Conservation (phyloP, 2,113 vertebrate genomes). For the Ptilorrhoa leucosticta region DNA sequence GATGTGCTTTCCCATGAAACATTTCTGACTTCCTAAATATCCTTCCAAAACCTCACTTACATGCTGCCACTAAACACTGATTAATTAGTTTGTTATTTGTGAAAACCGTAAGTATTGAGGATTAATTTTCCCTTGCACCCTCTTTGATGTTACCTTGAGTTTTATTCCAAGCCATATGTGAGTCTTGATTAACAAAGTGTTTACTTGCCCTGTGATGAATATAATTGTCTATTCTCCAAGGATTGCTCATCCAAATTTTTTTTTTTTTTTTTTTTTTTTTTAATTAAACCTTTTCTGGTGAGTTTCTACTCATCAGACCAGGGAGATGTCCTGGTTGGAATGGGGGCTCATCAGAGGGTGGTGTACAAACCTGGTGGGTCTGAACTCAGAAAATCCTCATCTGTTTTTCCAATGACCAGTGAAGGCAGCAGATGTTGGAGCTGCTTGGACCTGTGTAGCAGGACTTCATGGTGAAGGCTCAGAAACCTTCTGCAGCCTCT, state of each 20-base stretch:
- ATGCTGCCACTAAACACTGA: background rate
- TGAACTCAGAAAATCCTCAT: background rate
- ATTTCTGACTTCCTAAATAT: background rate
- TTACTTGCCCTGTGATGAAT: background rate
- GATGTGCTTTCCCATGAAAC: background rate
- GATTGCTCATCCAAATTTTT: background rate
- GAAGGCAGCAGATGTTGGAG: background rate
- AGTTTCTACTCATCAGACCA: background rate
- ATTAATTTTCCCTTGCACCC: background rate
- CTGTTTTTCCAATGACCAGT: background rate
- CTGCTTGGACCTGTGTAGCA: background rate
- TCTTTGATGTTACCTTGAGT: background rate
- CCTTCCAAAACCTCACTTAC: background rate
- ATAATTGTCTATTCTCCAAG: background rate
- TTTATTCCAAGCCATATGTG: background rate
- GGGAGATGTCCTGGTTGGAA: background rate
- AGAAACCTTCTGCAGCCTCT: background rate
- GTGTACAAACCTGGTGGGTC: background rate
- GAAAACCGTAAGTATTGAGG: fast-evolving
- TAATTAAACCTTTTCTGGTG: background rate
- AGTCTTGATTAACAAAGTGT: background rate
- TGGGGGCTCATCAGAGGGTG: background rate
- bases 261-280: background rate
- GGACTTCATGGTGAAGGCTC: background rate
- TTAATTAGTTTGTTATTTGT: background rate